A percentile compares a stretch with the other conserved stretches of the same genome.
Conservation (phyloP, 2,797 vertebrate genomes). For the Neolamprologus multifasciatus region DNA sequence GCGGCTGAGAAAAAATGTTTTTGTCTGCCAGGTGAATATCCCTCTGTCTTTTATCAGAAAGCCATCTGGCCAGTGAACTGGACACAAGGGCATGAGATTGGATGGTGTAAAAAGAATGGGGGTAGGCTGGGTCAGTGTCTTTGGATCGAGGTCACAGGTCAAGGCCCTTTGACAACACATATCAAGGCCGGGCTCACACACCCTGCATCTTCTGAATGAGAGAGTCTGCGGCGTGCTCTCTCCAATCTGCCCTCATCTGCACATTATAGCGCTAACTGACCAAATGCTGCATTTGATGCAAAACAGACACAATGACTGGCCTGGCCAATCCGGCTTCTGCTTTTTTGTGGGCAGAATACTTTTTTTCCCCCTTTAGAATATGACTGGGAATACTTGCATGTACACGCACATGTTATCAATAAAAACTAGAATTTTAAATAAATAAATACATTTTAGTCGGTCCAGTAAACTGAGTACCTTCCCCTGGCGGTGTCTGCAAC, state of each 20-base stretch:
- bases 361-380: not conserved
- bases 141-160: conserved; percentile 71
- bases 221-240: conserved; percentile 48
- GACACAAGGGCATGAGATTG: conserved; percentile 60
- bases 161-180: conserved; percentile 69
- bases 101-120: conserved; percentile 63
- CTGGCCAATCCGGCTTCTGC: conserved; percentile 7
- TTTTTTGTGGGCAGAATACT: not conserved
- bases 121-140: conserved; percentile 68
- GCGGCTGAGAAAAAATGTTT: not conserved
- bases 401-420: not conserved
- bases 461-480: not conserved
- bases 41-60: conserved; percentile 63
- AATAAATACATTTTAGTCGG: not conserved
- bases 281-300: conserved; percentile 55
- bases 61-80: conserved; percentile 73
- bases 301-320: conserved; percentile 30
- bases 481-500: not conserved
- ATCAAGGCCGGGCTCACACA: conserved; percentile 68
- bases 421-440: not conserved
- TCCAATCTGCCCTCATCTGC: conserved; percentile 59
- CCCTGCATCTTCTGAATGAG: conserved; percentile 63
- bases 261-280: conserved; percentile 51
- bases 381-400: not conserved
- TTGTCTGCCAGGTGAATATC: conserved; percentile 36